These are phyloP conservation scores for Aldabrachelys gigantea DNA, from an alignment of 2,113 vertebrate species.

Conservation along the genomic window DNA sequence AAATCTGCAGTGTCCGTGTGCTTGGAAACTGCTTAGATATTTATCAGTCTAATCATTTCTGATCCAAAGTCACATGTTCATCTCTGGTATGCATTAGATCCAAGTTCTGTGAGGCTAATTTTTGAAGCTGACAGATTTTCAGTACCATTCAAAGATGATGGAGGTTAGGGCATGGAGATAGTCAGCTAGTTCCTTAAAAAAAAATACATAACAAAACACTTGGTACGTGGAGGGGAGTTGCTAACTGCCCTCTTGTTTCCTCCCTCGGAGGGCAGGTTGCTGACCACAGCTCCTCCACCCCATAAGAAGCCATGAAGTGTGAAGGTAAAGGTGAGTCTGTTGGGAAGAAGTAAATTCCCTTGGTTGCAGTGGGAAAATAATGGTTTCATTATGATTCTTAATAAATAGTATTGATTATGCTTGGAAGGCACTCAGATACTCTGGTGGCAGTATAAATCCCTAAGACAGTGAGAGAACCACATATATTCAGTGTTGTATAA, in stretches of 20 bases:
- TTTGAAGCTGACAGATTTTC: background rate
- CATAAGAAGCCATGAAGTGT: background rate
- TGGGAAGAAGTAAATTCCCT: background rate
- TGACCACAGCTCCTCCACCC: background rate
- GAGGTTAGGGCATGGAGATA: background rate
- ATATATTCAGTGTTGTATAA: background rate
- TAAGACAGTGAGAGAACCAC: background rate
- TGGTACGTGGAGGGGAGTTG: background rate
- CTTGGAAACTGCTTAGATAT: background rate
- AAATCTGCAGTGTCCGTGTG: background rate
- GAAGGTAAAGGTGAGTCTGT: background rate
- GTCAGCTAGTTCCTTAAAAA: background rate
- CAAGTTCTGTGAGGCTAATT: background rate
- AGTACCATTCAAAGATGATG: background rate
- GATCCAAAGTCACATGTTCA: background rate
- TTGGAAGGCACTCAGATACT: conserved; percentile 6
- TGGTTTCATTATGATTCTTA: background rate
- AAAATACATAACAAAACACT: background rate
- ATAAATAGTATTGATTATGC: background rate
- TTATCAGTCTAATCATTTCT: background rate
- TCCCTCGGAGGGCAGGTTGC: background rate
- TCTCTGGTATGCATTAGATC: background rate
- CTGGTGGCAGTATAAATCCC: background rate
- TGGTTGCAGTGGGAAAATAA: background rate
- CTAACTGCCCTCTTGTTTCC: background rate